Evolutionary conservation across 2,888 invertebrate genomes (phyloP), one percentile per base, ranked within the genome.

Genomic region (Lutraria lutraria): DNA sequence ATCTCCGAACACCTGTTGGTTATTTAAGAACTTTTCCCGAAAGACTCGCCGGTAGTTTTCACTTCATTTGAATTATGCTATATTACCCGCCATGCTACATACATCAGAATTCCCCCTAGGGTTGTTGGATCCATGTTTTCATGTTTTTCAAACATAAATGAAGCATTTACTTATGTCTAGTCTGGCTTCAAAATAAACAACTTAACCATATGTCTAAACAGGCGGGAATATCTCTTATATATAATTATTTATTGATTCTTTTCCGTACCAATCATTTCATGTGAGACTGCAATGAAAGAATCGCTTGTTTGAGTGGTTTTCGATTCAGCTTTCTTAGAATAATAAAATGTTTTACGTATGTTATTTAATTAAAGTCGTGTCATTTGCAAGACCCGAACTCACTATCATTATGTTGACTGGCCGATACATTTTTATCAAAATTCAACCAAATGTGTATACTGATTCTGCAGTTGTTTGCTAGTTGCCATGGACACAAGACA

Each of bases 1-100:
- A 88, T 54, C 60, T 76, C 60, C 80, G 80, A 43, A 83, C 87
- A 88, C 87, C 87, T 88, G 87, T 79, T 85, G 31, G 25, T 84
- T 25, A 76, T 76, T 72, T 84, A 84, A 25, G 34, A 76, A 31
- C 16, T 76, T 76, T 34, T 15, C 76, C 34, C 76, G 34, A 76
- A 76, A 76, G 76, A 76, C 76, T 31, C 25, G 34, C 21, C 34
- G 34, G 16, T 76, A 76, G 31, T 76, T 76, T 34, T 31, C 76
- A 76, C 76, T 31, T 76, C 76, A 76, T 76, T 76, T 76, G 34
- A 31, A 76, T 34, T 76, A 76, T 76, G 76, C 19, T 76, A 76
- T 76, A 76, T 76, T 76, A 76, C 76, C 29, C 25, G 31, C 16
- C 31, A 34, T 31, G 34, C 76, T 76, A 19, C 34, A 34, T 76